phyloP scores from a whole-genome alignment of 1,140 invertebrate genomes.

The Diorhabda carinulata region DNA sequence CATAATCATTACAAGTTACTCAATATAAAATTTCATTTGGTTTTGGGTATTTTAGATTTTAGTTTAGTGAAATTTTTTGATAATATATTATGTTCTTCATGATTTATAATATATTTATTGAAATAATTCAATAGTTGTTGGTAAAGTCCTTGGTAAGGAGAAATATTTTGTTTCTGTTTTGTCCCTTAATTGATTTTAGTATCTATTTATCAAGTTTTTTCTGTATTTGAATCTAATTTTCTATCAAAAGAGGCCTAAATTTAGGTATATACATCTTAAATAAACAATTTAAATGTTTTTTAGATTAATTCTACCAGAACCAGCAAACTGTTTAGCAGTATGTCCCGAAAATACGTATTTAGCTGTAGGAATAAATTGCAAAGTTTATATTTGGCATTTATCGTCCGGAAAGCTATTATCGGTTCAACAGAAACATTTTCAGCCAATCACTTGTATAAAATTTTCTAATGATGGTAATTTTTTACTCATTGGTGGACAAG shows the following conservation, averaged over 20 bases:
- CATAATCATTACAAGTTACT: too few species aligned
- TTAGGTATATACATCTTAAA: neutral
- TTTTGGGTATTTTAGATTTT: too few species aligned
- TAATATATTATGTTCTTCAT: too few species aligned
- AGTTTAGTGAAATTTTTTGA: too few species aligned
- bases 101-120: too few species aligned
- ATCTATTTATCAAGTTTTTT: neutral
- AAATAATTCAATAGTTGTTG: neutral
- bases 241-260: too few species aligned
- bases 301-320: conserved; percentile 74
- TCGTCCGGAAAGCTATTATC: conserved; percentile 69
- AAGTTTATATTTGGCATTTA: conserved; percentile 80
- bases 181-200: too few species aligned
- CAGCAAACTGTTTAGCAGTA: conserved; percentile 63
- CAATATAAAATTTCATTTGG: too few species aligned
- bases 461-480: conserved; percentile 70
- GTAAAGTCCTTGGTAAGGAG: neutral
- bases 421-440: conserved; percentile 73
- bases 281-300: conserved; percentile 30
- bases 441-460: conserved; percentile 67
- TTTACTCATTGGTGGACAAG: conserved; percentile 76
- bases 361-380: conserved; percentile 72
- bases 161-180: neutral
- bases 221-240: neutral
- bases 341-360: conserved; percentile 68